Evolutionary conservation across 2,113 vertebrate species (phyloP).

Genomic region (Bubo scandiacus): DNA sequence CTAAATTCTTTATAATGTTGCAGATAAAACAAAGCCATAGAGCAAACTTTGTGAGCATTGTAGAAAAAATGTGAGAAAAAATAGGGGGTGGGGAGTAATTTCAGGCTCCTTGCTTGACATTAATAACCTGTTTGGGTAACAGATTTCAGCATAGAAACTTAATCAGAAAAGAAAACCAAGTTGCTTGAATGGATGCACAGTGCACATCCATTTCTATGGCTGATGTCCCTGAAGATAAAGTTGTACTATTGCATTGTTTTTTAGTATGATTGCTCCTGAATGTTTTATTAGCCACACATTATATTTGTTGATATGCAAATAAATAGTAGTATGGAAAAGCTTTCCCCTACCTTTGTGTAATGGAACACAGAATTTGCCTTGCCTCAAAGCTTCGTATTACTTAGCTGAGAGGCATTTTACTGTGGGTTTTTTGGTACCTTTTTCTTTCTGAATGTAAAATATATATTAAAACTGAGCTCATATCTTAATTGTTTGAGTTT

Average conservation of each 20-base stretch:
- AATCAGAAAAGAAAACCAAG: not conserved
- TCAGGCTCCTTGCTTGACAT: not conserved
- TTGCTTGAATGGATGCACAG: not conserved
- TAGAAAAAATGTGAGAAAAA: not conserved
- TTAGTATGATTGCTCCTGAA: not conserved
- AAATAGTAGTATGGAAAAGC: not conserved
- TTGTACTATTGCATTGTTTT: not conserved
- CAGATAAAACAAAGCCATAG: not conserved
- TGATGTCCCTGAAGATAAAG: not conserved
- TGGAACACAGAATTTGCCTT: not conserved
- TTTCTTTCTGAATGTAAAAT: not conserved
- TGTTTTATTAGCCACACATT: not conserved
- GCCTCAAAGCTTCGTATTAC: not conserved
- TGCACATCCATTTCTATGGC: not conserved
- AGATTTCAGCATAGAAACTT: not conserved
- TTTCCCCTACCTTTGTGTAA: not conserved
- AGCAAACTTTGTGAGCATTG: not conserved
- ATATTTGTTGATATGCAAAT: not conserved
- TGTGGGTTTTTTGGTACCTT: not conserved
- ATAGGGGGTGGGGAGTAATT: not conserved
- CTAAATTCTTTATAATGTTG: not conserved
- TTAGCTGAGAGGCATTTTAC: not conserved
- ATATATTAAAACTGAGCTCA: not conserved
- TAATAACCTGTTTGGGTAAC: not conserved
- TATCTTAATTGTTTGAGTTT: not conserved